Evolutionary conservation across 1,140 invertebrate genomes (phyloP), one percentile per base, ranked within the genome.

Genomic region (Coptotermes formosanus): DNA sequence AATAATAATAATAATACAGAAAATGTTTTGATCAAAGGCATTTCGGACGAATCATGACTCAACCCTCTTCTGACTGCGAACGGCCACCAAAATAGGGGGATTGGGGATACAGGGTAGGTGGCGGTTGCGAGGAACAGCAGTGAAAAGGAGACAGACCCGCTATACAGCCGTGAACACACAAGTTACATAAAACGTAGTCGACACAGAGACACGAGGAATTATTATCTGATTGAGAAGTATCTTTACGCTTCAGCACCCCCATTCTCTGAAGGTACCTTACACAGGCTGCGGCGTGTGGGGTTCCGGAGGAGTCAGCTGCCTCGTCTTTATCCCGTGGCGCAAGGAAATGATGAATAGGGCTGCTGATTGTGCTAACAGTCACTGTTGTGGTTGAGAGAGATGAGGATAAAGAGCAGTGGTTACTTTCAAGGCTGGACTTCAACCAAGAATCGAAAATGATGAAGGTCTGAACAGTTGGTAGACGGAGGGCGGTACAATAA

Each of bases 151-250:
- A 69, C 64, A 69, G 64, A 69, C n/a, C 23, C n/a, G 12, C 64
- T 69, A 55, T 16, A 55, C 19, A 55, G 52, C 16, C 16, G 52
- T 55, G 64, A 69, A 69, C 59, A 64, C 19, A 64, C 64, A 69
- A 30, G 23, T 69, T 69, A 30, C 12, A 69, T 69, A 69, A 69
- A 69, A 69, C 64, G 23, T 69, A 69, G 64, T 30, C 64, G 64
- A 69, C 59, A 64, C 59, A 64, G 59, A 64, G 59, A 64, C 59
- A 64, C 16, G n/a, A 48, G 83, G 85, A 87, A 86, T 88, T 84
- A 89, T 89, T 89, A 89, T 89, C 89, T 88, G 89, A 90, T 90
- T 88, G 89, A 89, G 88, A 89, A 89, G 88, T 89, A 89, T 89
- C 89, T 89, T 90, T 87, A 89, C 89, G 88, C 87, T 88, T 88